Percentiles rank a stretch among this genome's conserved stretches.
phyloP scores from a whole-genome alignment of 2,113 vertebrate genomes.

The Muntiacus muntjak region DNA sequence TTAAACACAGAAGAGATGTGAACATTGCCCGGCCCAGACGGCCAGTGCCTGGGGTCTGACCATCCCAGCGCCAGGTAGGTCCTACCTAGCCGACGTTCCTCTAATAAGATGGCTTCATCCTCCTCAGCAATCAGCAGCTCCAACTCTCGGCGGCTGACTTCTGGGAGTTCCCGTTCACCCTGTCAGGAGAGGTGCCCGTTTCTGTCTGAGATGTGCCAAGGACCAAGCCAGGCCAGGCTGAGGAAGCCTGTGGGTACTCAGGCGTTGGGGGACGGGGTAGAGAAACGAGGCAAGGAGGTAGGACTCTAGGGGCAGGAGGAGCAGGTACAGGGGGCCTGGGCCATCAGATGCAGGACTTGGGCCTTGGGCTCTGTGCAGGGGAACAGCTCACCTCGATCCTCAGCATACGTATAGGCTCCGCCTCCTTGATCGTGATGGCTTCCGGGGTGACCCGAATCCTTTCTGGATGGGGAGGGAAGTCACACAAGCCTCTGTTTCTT shows the following conservation, averaged over 20 bases:
- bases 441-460: conserved; percentile 64
- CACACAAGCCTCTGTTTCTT: neutral
- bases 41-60: neutral
- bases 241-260: neutral
- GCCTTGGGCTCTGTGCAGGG: neutral
- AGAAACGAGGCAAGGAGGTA: neutral
- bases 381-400: conserved; percentile 75
- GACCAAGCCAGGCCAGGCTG: neutral
- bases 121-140: conserved; percentile 84
- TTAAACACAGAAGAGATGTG: neutral
- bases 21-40: neutral
- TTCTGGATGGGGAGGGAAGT: conserved; percentile 32
- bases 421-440: conserved; percentile 84
- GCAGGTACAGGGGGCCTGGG: neutral
- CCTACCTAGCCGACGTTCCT: neutral
- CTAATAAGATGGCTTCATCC: conserved; percentile 78
- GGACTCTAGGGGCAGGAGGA: neutral
- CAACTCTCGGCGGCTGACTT: conserved; percentile 81
- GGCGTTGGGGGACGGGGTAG: neutral
- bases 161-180: conserved; percentile 83
- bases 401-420: conserved; percentile 71
- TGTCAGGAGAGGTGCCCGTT: conserved; percentile 53
- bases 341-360: neutral
- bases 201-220: neutral
- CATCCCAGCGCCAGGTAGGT: neutral